Evolutionary conservation across 2,113 vertebrate species (phyloP).

Genomic region (Raja brachyura): DNA sequence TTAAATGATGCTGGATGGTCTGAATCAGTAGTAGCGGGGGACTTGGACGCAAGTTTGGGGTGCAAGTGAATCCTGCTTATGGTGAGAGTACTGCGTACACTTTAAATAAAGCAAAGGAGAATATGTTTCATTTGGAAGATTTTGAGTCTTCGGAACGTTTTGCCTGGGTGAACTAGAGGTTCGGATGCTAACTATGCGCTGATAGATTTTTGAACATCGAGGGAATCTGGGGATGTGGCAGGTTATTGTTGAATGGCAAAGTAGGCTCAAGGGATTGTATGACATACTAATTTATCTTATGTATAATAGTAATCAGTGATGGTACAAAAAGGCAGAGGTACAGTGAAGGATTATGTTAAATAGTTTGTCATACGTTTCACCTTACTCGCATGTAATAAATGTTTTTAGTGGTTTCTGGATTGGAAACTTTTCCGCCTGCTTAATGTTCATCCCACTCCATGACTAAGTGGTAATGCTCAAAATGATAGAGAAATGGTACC

Average conservation of each 20-base stretch:
- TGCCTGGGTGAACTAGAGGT: too few species aligned
- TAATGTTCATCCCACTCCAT: not conserved
- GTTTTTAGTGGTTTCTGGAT: not conserved
- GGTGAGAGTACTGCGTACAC: not conserved
- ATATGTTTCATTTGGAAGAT: too few species aligned
- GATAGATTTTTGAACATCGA: too few species aligned
- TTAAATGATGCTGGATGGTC: not conserved
- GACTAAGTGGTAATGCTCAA: not conserved
- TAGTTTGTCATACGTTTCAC: not conserved
- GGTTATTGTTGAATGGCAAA: too few species aligned
- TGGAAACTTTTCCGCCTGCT: not conserved
- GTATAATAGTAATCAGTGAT: not conserved
- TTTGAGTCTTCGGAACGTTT: too few species aligned
- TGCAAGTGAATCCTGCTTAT: not conserved
- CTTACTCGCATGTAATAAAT: not conserved
- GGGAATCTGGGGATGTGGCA: too few species aligned
- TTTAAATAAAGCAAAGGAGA: too few species aligned
- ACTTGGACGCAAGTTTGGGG: not conserved
- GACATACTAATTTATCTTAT: not conserved
- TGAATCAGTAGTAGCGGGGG: not conserved
- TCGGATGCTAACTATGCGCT: too few species aligned
- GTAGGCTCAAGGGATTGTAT: too few species aligned
- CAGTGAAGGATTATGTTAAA: not conserved
- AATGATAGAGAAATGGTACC: not conserved
- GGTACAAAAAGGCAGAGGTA: not conserved